Base-by-base conservation (phyloP, 2,888 invertebrate genomes). In the Eumerus sabulonum region DNA sequence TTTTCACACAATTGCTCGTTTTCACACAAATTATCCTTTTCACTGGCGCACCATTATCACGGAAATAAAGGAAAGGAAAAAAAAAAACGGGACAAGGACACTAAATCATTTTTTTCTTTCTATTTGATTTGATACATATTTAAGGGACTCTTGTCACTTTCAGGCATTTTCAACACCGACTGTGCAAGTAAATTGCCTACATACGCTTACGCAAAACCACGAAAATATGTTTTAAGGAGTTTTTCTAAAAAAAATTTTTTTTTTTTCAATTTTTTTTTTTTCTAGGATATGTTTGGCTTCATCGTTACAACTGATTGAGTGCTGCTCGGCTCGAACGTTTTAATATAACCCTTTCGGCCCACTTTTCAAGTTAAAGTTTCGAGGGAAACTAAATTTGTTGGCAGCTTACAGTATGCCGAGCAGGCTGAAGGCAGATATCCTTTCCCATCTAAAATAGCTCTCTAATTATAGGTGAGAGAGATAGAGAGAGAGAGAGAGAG, bases 351-450 rank as follows among this genome's bases (percentile, higher is more conserved):
- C 17, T 47, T 35, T 38, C 47, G 45, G 9, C 38, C 19, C 38
- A 64, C 48, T 64, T 60, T 48, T 53, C 68, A 38, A 51, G 68
- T 60, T 64, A 79, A 79, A 79, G 79, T 79, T 79, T 70, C 62
- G 53, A 57, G 59, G 68, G 60, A 44, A 67, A 79, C 74, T 79
- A 70, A 79, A 48, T 68, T 64, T 42, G 19, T 47, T 67, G 44
- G 40, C 54, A 76, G 62, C 76, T 72, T 66, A 40, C 27, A 38
- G 35, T 66, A 67, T 62, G 42, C 56, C 35, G n/a, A 74, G 74
- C 51, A 68, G 45, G 62, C 56, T 16, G 50, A 67, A 53, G 72
- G 53, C 42, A 66, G 54, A 74, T 72, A 72, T 72, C 71, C 72
- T 67, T 67, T 45, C 42, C 35, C 57, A 67, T 12, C 48, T 48